Evolutionary conservation across 2,888 invertebrate species (phyloP).

Genomic region (Drosophila falleni): DNA sequence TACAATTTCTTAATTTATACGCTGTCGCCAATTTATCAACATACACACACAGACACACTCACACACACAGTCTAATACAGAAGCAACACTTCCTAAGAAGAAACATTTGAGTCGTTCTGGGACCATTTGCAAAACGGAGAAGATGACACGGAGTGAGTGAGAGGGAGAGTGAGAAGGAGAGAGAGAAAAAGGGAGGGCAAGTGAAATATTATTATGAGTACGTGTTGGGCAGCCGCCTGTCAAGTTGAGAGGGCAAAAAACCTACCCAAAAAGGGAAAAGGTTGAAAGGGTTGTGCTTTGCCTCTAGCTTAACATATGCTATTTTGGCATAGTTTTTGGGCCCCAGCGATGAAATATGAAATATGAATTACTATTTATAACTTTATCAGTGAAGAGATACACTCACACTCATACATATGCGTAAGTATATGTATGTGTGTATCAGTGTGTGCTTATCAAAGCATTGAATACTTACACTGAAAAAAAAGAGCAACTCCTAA

Average conservation of each 20-base stretch:
- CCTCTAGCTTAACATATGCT: conserved; percentile 68
- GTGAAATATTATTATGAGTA: conserved; percentile 77
- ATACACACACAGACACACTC: conserved; percentile 29
- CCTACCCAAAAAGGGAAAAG: conserved; percentile 19
- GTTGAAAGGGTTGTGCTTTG: conserved; percentile 59
- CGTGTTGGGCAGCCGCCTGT: conserved; percentile 58
- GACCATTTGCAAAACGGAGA: conserved; percentile 14
- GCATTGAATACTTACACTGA: conserved; percentile 60
- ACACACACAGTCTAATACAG: neutral
- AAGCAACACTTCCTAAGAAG: conserved; percentile 1
- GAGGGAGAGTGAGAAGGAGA: neutral
- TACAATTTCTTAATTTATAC: conserved; percentile 84
- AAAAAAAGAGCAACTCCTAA: too few relatives aligned
- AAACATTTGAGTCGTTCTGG: conserved; percentile 17
- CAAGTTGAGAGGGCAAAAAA: conserved; percentile 29
- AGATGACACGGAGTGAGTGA: neutral
- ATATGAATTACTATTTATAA: conserved; percentile 73
- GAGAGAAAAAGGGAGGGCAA: conserved; percentile 18
- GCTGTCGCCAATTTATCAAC: conserved; percentile 84
- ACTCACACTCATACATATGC: conserved; percentile 9
- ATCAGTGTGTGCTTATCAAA: conserved; percentile 47
- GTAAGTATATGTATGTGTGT: conserved; percentile 7
- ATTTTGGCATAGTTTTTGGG: conserved; percentile 65
- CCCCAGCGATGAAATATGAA: conserved; percentile 58
- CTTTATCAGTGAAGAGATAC: conserved; percentile 60